Evolutionary conservation across 2,797 vertebrate species (phyloP).

Genomic region (Peromyscus nudipes): DNA sequence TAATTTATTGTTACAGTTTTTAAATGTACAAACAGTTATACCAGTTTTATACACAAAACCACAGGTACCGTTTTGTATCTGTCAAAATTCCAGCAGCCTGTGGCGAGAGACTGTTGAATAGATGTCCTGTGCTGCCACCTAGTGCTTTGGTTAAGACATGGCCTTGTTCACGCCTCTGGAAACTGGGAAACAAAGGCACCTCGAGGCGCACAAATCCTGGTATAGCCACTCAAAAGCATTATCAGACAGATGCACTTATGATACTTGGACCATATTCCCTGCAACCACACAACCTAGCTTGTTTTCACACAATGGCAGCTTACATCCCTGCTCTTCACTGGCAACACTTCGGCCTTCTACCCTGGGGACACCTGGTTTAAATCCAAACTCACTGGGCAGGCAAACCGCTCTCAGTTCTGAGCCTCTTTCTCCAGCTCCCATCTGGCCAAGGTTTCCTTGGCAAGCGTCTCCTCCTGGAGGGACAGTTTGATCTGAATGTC

Average conservation of each 20-base stretch:
- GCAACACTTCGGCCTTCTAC: constrained; percentile 68
- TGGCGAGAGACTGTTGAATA: constrained; percentile 49
- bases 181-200: constrained; percentile 69
- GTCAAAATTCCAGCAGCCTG: constrained; percentile 84
- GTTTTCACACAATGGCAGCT: constrained; percentile 73
- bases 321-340: constrained; percentile 63
- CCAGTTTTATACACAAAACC: constrained; percentile 86
- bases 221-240: constrained; percentile 62
- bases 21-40: constrained; percentile 86
- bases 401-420: constrained; percentile 66
- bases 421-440: constrained; percentile 69
- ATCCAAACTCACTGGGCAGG: constrained; percentile 79
- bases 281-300: constrained; percentile 57
- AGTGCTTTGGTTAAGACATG: constrained; percentile 70
- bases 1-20: constrained; percentile 85
- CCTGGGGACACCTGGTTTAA: constrained; percentile 76
- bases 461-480: constrained; percentile 51
- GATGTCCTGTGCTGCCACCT: constrained; percentile 88
- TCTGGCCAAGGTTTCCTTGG: constrained; percentile 77
- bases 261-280: constrained; percentile 61
- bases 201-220: constrained; percentile 15
- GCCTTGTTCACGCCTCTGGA: not conserved
- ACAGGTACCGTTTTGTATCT: constrained; percentile 85
- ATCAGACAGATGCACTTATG: constrained; percentile 81
- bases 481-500: constrained; percentile 58